These are phyloP conservation scores for Rhagium mordax DNA, from an alignment of 2,888 invertebrate genomes.

Conservation along the genomic window DNA sequence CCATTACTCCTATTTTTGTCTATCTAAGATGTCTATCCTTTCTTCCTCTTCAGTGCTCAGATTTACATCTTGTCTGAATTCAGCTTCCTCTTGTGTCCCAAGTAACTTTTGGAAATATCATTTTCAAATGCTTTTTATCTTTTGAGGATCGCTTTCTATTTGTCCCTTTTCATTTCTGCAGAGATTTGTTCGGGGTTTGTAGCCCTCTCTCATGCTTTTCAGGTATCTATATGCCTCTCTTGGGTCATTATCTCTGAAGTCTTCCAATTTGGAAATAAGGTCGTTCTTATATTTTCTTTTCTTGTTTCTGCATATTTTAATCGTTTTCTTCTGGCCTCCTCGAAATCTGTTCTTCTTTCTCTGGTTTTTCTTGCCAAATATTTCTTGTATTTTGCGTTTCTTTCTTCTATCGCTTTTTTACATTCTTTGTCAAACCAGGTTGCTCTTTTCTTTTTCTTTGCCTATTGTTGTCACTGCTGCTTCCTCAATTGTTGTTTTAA, in stretches of 20 bases:
- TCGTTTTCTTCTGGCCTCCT: too few relatives aligned
- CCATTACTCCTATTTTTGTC: neutral
- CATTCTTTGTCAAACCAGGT: too few relatives aligned
- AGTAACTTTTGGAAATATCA: neutral
- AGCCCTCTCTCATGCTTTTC: neutral
- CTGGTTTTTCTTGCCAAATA: too few relatives aligned
- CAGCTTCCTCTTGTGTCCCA: neutral
- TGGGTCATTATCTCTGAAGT: neutral
- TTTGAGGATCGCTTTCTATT: neutral
- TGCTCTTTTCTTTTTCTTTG: too few relatives aligned
- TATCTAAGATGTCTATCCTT: neutral
- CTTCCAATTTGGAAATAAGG: neutral
- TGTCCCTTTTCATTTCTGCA: neutral
- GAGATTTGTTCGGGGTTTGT: too few relatives aligned
- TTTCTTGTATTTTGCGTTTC: too few relatives aligned
- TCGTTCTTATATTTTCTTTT: too few relatives aligned
- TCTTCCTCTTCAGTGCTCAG: neutral
- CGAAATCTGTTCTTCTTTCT: too few relatives aligned
- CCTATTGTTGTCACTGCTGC: too few relatives aligned
- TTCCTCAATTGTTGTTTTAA: too few relatives aligned
- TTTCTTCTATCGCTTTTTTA: too few relatives aligned
- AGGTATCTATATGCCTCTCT: neutral
- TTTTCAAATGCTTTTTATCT: neutral
- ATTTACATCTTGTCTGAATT: neutral
- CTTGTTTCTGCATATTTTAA: too few relatives aligned